Conservation (phyloP, 2,888 invertebrate genomes). For the Morinoia aosen region DNA sequence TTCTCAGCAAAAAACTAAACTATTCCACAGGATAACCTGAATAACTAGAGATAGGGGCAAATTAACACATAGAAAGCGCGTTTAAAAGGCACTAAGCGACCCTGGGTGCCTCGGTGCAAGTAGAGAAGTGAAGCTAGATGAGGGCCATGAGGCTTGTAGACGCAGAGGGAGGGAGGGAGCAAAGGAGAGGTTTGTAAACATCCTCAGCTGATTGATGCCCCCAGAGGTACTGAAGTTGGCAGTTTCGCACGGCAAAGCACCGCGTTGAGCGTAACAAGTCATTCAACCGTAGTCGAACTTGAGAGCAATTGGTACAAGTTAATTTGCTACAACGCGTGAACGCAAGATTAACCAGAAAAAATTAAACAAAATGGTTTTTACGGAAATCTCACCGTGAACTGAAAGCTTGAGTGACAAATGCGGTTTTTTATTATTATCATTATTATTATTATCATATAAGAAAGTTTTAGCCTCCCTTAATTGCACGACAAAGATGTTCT, state of each 20-base stretch:
- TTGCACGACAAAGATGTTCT: too few relatives aligned
- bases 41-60: background rate
- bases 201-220: slow-evolving; percentile 34
- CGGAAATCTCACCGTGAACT: background rate
- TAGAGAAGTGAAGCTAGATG: background rate
- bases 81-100: background rate
- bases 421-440: too few relatives aligned
- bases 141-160: background rate
- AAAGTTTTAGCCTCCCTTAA: too few relatives aligned
- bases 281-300: background rate
- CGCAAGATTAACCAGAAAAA: background rate
- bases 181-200: background rate
- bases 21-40: too few relatives aligned
- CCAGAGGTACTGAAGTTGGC: background rate
- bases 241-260: background rate
- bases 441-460: too few relatives aligned
- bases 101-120: background rate
- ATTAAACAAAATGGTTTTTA: background rate
- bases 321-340: background rate
- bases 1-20: background rate
- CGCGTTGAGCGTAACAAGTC: background rate
- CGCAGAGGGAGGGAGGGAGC: slow-evolving; percentile 12
- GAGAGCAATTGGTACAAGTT: background rate
- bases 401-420: background rate
- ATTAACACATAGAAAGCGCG: background rate